phyloP scores from a whole-genome alignment of 2,113 vertebrate genomes.

The Myrmophylax atrothorax region DNA sequence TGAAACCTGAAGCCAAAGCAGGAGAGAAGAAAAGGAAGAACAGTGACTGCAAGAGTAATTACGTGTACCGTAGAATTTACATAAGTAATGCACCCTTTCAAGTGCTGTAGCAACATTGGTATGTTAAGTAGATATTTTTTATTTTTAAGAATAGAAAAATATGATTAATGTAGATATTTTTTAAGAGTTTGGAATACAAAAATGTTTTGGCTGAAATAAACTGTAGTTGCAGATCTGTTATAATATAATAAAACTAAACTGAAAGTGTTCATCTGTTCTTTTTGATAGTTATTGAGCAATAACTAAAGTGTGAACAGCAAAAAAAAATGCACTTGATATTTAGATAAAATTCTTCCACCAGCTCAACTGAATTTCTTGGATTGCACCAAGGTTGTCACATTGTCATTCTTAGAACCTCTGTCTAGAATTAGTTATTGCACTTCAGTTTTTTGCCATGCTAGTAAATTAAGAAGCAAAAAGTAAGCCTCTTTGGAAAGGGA shows the following conservation, averaged over 20 bases:
- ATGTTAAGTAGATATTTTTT: slow-evolving; percentile 62
- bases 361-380: slow-evolving; percentile 24
- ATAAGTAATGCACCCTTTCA: slow-evolving; percentile 32
- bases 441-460: slow-evolving; percentile 27
- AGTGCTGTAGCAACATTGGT: slow-evolving; percentile 54
- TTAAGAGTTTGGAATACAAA: slow-evolving; percentile 54
- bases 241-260: slow-evolving; percentile 67
- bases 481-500: slow-evolving; percentile 40
- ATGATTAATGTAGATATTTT: slow-evolving; percentile 62
- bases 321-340: slow-evolving; percentile 32
- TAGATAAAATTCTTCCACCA: slow-evolving; percentile 46
- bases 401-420: slow-evolving; percentile 21
- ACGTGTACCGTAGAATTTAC: slow-evolving; percentile 21
- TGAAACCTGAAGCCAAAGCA: slow-evolving; percentile 80
- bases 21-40: not conserved
- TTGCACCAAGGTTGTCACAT: not conserved
- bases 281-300: slow-evolving; percentile 63
- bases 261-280: slow-evolving; percentile 61
- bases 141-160: slow-evolving; percentile 59
- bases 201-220: slow-evolving; percentile 48
- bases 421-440: slow-evolving; percentile 39
- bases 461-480: not conserved
- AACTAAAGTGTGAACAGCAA: slow-evolving; percentile 33
- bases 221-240: slow-evolving; percentile 58
- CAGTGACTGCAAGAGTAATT: slow-evolving; percentile 1